A percentile compares a stretch with the other conserved stretches of the same genome.
These are phyloP conservation scores for Erebia palarica DNA, from an alignment of 2,888 invertebrate genomes.

Conservation along the genomic window DNA sequence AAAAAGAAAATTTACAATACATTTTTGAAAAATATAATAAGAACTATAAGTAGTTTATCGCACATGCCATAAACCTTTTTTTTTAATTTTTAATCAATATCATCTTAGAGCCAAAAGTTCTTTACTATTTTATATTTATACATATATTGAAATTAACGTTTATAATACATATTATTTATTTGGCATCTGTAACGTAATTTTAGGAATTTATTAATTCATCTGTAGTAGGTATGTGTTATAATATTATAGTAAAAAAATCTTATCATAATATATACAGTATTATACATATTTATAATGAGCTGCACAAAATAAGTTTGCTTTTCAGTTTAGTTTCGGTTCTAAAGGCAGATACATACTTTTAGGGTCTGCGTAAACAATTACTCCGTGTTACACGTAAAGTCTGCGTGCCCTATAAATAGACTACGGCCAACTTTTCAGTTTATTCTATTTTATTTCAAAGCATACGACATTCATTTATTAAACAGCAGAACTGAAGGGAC, in stretches of 20 bases:
- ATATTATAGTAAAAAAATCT: slow-evolving; percentile 9
- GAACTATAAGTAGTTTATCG: not conserved
- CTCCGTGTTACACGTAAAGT: no score
- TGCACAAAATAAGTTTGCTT: slow-evolving; percentile 4
- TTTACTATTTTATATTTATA: slow-evolving; percentile 1
- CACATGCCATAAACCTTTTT: slow-evolving; percentile 8
- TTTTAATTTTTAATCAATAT: slow-evolving; percentile 7
- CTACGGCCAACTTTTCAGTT: no score
- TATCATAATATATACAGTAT: slow-evolving; percentile 22
- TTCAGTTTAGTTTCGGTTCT: not conserved
- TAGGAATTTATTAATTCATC: slow-evolving; percentile 8
- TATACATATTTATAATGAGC: slow-evolving; percentile 18
- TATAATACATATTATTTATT: slow-evolving; percentile 1
- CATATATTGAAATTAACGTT: slow-evolving; percentile 3
- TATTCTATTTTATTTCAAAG: no score
- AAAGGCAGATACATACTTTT: not conserved
- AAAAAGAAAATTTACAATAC: slow-evolving; percentile 7
- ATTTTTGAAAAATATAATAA: not conserved
- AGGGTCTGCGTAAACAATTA: not conserved
- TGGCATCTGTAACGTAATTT: slow-evolving; percentile 12
- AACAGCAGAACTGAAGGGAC: no score
- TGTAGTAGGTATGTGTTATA: not conserved
- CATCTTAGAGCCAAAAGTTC: slow-evolving; percentile 18
- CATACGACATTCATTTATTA: no score
- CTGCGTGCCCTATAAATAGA: no score